phyloP scores from a whole-genome alignment of 1,140 invertebrate genomes.

The Bacillus rossius region DNA sequence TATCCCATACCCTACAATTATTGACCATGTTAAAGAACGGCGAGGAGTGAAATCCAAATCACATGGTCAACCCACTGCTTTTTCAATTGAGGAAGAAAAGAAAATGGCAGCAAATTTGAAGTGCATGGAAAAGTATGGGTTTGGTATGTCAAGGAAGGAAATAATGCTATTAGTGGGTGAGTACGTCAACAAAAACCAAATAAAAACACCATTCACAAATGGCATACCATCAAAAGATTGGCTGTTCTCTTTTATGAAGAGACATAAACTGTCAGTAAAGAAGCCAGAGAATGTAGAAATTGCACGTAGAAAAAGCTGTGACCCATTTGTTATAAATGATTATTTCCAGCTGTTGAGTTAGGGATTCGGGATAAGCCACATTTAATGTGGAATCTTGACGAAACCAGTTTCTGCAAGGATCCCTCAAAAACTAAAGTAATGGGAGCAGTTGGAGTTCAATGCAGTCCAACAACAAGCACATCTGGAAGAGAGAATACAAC shows the following conservation, averaged over 20 bases:
- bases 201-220: conserved; percentile 7
- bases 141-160: conserved; percentile 13
- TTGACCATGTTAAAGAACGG: conserved; percentile 14
- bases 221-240: conserved; percentile 10
- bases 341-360: conserved; percentile 29
- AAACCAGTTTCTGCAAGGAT: conserved; percentile 32
- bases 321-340: conserved; percentile 30
- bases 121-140: conserved; percentile 11
- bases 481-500: conserved; percentile 36
- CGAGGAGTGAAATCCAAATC: not conserved
- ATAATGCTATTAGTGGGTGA: conserved; percentile 3
- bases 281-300: conserved; percentile 33
- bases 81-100: conserved; percentile 8
- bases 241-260: conserved; percentile 9
- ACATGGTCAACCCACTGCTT: conserved; percentile 2
- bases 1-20: conserved; percentile 26
- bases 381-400: conserved; percentile 34
- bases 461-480: conserved; percentile 28
- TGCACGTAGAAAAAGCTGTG: conserved; percentile 27
- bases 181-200: conserved; percentile 10
- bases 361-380: conserved; percentile 22
- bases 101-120: not conserved
- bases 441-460: conserved; percentile 25
- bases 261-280: conserved; percentile 13
- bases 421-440: conserved; percentile 32